Evolutionary conservation across 2,888 invertebrate genomes (phyloP), one percentile per base, ranked within the genome.

Genomic region (Chelonus formosanus): DNA sequence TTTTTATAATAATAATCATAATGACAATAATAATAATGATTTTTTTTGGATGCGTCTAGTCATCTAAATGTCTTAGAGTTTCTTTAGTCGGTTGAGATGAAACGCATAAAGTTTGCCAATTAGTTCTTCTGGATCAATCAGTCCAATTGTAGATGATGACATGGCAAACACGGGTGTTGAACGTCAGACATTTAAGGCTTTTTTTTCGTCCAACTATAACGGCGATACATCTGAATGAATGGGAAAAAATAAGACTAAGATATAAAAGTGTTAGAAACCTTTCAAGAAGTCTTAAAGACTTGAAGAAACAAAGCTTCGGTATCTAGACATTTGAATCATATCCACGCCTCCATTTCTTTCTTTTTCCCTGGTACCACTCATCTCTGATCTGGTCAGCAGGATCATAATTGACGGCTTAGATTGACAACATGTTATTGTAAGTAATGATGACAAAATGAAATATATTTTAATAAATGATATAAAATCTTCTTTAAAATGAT

Each of bases 101-200:
- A 62, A 62, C 53, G 53, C 20, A 54, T 62, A 45, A 60, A 52
- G 54, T 62, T 62, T 62, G 61, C 61, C 61, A 62, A 54, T 62
- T 62, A 62, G 61, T 62, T 62, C 54, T 53, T 53, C 43, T 40
- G 52, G 48, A 59, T 59, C 58, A 62, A 62, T 62, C 61, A 50
- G 34, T 45, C 61, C 61, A 62, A 62, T 62, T 62, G 53, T 53
- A 35, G 34, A 62, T 53, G 53, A 62, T 62, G 61, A 62, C 61
- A 62, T 45, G 54, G 61, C 61, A 62, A 54, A 62, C 61, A 62
- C 31, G 10, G 32, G 20, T 40, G 58, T 53, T 10, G 53, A 43
- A 54, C 45, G 7, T 62, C 43, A 50, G n/a, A 31, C 45, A 4
- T 43, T 53, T 44, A 20, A 20, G 20, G 20, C 20, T 36, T 20